Conservation (phyloP, 2,888 invertebrate genomes). For the Tanypteryx hageni region DNA sequence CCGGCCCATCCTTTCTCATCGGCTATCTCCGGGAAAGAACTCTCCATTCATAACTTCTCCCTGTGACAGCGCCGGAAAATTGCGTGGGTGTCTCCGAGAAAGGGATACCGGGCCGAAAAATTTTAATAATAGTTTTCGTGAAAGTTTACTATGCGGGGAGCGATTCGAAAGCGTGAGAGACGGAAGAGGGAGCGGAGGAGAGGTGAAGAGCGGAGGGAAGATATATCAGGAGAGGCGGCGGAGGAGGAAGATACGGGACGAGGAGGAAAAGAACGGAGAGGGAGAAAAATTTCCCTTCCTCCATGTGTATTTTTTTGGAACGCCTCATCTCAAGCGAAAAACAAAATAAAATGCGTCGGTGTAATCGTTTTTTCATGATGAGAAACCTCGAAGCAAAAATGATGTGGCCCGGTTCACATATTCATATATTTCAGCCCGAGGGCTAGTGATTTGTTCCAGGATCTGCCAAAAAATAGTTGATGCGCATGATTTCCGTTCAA, state of each 20-base stretch:
- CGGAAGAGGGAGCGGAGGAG: neutral
- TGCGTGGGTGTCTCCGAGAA: conserved; percentile 31
- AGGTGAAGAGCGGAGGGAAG: neutral
- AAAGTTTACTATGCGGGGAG: conserved; percentile 26
- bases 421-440: neutral
- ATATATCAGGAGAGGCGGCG: no score
- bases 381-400: conserved; percentile 14
- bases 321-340: neutral
- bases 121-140: conserved; percentile 43
- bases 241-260: neutral
- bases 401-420: conserved; percentile 22
- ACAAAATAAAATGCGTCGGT: neutral
- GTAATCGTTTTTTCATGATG: neutral
- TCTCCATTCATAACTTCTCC: neutral
- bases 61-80: neutral
- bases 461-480: neutral
- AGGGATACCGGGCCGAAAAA: conserved; percentile 2
- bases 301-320: neutral
- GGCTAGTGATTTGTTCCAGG: conserved; percentile 1
- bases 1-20: neutral
- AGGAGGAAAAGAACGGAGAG: neutral
- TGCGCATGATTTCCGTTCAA: neutral
- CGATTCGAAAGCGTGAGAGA: conserved; percentile 17
- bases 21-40: neutral
- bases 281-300: neutral